Conservation (phyloP, 2,113 vertebrate genomes). For the Alligator sinensis region DNA sequence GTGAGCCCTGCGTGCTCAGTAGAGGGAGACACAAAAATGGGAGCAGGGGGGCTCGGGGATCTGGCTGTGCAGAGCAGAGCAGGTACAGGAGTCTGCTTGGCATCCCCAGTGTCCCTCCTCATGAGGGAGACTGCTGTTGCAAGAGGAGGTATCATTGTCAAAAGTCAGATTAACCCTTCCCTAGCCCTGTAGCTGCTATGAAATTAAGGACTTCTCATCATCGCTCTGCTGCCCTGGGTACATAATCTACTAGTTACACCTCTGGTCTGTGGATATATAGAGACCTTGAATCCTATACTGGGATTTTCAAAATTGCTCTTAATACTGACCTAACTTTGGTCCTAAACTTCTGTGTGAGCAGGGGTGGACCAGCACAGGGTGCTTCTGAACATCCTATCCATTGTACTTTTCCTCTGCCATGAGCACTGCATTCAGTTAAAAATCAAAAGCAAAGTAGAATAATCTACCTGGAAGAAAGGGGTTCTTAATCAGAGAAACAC, state of each 20-base stretch:
- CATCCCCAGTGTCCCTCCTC: background rate
- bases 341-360: background rate
- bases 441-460: background rate
- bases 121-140: background rate
- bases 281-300: background rate
- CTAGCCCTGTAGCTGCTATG: no score
- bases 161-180: no score
- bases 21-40: no score
- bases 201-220: no score
- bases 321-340: background rate
- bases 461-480: background rate
- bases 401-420: background rate
- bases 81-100: background rate
- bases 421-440: background rate
- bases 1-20: no score
- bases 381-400: background rate
- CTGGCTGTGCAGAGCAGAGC: no score
- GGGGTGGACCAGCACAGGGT: background rate
- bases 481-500: background rate
- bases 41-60: no score
- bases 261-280: background rate
- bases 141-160: no score
- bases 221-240: no score
- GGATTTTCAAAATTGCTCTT: background rate
- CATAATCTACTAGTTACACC: no score